Evolutionary conservation across 2,888 invertebrate species (phyloP).

Genomic region (Leptinotarsa peninsularis): DNA sequence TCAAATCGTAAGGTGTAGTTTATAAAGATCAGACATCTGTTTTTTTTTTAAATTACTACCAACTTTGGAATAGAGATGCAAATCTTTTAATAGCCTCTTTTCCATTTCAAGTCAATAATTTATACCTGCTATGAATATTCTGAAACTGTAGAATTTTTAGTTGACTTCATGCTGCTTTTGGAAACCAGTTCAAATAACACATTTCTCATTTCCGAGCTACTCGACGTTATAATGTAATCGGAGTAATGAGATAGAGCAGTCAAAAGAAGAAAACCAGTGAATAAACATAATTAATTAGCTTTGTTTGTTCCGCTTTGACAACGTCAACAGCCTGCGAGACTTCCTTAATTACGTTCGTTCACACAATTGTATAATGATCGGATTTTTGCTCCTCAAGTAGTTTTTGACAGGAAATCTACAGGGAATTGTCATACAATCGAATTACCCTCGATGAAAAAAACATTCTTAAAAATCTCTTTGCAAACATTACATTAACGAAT

Average conservation of each 20-base stretch:
- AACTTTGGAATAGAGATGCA: too few relatives aligned
- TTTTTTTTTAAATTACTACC: too few relatives aligned
- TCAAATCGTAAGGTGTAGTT: too few relatives aligned
- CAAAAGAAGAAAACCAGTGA: slow-evolving; percentile 33
- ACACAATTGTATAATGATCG: slow-evolving; percentile 40
- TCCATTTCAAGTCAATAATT: background rate
- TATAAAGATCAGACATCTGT: too few relatives aligned
- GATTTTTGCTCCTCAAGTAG: slow-evolving; percentile 26
- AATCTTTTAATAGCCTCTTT: background rate
- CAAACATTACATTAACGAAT: too few relatives aligned
- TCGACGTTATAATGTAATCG: slow-evolving; percentile 4
- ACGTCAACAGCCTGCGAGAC: slow-evolving; percentile 40
- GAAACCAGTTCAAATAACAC: slow-evolving; percentile 7
- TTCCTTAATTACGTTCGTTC: slow-evolving; percentile 46
- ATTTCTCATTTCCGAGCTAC: slow-evolving; percentile 1
- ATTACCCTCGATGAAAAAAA: too few relatives aligned
- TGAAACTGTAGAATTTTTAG: slow-evolving; percentile 2
- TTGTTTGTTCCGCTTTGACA: slow-evolving; percentile 47
- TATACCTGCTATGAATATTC: background rate
- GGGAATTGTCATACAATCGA: too few relatives aligned
- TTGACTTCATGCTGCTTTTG: slow-evolving; percentile 13
- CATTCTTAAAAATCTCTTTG: too few relatives aligned
- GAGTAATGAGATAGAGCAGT: background rate
- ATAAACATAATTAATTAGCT: slow-evolving; percentile 49
- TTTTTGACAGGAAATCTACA: background rate